Evolutionary conservation across 2,797 vertebrate genomes (phyloP).

Genomic region (Lagodon rhomboides): DNA sequence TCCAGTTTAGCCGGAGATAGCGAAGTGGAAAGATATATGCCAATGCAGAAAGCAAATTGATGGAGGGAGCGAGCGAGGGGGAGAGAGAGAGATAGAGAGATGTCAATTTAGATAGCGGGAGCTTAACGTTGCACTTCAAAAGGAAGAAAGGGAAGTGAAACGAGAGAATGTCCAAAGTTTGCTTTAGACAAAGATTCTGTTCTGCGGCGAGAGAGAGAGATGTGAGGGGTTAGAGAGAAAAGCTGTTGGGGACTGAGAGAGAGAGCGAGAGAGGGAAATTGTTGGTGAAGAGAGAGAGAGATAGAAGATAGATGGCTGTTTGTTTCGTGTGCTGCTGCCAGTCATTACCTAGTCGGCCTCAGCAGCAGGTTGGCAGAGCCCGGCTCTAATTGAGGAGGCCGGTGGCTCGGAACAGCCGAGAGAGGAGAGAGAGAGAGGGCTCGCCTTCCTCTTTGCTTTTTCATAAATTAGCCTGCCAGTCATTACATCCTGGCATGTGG

Average conservation of each 20-base stretch:
- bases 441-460: conserved; percentile 48
- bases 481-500: conserved; percentile 47
- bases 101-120: conserved; percentile 51
- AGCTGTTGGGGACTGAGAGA: conserved; percentile 14
- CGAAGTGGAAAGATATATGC: conserved; percentile 42
- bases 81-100: conserved; percentile 34
- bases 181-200: conserved; percentile 30
- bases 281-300: conserved; percentile 33
- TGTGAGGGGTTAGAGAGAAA: conserved; percentile 19
- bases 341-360: conserved; percentile 72
- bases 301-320: conserved; percentile 52
- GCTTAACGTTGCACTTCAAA: conserved; percentile 39
- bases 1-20: conserved; percentile 30
- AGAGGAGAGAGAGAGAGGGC: conserved; percentile 13
- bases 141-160: conserved; percentile 16
- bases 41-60: conserved; percentile 48
- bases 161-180: conserved; percentile 40
- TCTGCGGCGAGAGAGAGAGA: conserved; percentile 1
- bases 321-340: conserved; percentile 67
- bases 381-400: conserved; percentile 76
- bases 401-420: conserved; percentile 57
- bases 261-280: conserved; percentile 32
- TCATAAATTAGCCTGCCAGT: conserved; percentile 73
- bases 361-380: conserved; percentile 64
- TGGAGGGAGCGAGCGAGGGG: conserved; percentile 24